Conservation (phyloP, 2,888 invertebrate genomes). For the Harpalus rufipes region DNA sequence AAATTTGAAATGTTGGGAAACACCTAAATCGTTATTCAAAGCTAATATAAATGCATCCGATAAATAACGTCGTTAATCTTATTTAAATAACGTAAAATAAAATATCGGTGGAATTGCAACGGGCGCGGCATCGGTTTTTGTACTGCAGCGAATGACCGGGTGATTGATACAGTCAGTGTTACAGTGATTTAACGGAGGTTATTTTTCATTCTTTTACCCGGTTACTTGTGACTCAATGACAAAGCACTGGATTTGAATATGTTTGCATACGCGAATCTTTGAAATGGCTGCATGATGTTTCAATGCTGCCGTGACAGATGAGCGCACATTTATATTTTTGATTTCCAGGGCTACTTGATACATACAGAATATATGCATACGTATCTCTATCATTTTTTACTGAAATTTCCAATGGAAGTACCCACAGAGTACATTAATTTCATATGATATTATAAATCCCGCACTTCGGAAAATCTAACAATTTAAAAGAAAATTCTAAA, state of each 20-base stretch:
- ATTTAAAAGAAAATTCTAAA: too few relatives aligned
- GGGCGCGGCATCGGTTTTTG: background rate
- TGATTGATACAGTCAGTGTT: conserved; percentile 44
- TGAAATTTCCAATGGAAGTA: background rate
- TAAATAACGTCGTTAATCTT: conserved; percentile 12
- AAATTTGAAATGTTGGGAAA: background rate
- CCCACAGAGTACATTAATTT: background rate
- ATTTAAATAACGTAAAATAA: conserved; percentile 16
- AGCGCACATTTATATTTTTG: conserved; percentile 49
- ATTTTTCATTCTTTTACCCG: conserved; percentile 57
- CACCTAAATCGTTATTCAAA: background rate
- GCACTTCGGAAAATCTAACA: background rate
- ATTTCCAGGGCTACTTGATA: conserved; percentile 42
- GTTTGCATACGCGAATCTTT: conserved; percentile 53
- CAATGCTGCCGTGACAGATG: conserved; percentile 48
- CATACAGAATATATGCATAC: conserved; percentile 33
- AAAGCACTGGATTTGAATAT: conserved; percentile 51
- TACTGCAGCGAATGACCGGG: conserved; percentile 21
- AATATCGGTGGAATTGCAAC: background rate
- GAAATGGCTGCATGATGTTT: conserved; percentile 45
- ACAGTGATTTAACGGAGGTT: conserved; percentile 44
- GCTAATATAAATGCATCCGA: conserved; percentile 5
- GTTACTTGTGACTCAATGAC: conserved; percentile 50
- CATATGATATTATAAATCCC: background rate
- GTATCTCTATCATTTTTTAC: conserved; percentile 37